Conservation (phyloP, 2,888 invertebrate genomes). For the Aleiodes testaceus region DNA sequence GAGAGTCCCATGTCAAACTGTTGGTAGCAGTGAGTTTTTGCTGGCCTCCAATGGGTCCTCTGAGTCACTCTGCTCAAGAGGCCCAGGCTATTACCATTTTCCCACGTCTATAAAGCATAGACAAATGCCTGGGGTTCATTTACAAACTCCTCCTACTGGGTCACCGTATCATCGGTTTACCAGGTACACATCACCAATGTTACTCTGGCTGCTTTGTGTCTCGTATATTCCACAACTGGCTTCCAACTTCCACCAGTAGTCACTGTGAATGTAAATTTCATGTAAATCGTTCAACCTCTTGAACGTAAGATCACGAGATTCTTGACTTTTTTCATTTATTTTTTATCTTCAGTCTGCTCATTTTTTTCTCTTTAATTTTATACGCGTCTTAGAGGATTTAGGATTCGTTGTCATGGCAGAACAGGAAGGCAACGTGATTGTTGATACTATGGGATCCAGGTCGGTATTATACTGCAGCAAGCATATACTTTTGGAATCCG, state of each 20-base stretch:
- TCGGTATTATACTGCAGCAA: constrained; percentile 53
- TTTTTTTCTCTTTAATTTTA: constrained; percentile 26
- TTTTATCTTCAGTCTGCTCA: background rate
- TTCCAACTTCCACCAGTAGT: constrained; percentile 45
- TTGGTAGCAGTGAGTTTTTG: constrained; percentile 12
- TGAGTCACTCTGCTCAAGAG: constrained; percentile 47
- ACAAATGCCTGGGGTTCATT: constrained; percentile 28
- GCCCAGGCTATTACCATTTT: constrained; percentile 23
- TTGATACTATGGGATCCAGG: constrained; percentile 63
- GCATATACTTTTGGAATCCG: constrained; percentile 24
- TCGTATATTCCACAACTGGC: constrained; percentile 20
- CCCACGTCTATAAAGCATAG: constrained; percentile 29
- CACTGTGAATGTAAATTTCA: constrained; percentile 60
- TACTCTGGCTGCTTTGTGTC: constrained; percentile 21
- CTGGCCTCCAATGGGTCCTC: constrained; percentile 26
- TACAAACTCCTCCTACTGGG: constrained; percentile 51
- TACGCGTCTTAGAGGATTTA: constrained; percentile 29
- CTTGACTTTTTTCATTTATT: constrained; percentile 1
- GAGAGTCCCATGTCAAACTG: constrained; percentile 37
- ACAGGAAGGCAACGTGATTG: constrained; percentile 53
- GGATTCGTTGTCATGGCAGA: constrained; percentile 36
- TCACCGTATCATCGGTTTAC: constrained; percentile 56
- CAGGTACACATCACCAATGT: constrained; percentile 46
- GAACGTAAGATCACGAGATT: constrained; percentile 24
- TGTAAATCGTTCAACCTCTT: constrained; percentile 60